Evolutionary conservation across 2,113 vertebrate genomes (phyloP), one percentile per base, ranked within the genome.

Genomic region (Callipepla californica): DNA sequence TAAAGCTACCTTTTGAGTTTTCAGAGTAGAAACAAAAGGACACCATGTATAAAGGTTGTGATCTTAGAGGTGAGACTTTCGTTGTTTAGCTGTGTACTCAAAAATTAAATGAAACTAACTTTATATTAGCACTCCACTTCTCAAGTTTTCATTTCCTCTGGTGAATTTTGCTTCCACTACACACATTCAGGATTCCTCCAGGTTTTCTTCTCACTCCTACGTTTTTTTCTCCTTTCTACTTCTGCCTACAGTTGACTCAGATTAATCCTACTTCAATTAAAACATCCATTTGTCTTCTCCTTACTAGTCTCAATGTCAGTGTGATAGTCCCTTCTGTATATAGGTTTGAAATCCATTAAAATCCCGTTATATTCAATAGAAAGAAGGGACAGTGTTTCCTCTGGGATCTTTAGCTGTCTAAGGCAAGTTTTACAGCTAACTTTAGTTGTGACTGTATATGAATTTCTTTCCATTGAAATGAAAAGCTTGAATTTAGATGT

Each of bases 61-160:
- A 72, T 79, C 78, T 85, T 6, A 2, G 58, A 79, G 23, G 62
- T 76, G 69, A 78, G 76, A 79, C 66, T 75, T 78, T 5, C 47
- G 42, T 82, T 91, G 55, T 91, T 89, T 89, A n/a, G n/a, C 32
- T 85, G 34, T 9, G 2, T 79, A 55, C 47, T 76, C 62, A 62
- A 75, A 95, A 86, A 34, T 62, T 67, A 25, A 87, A 69, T 38
- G 38, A 92, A 95, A 89, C 12, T 55, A 82, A 59, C 59, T 73
- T 85, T 87, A 53, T 42, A 3, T 66, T 68, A 53, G n/a, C 16
- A 75, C n/a, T 68, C 32, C 4, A 44, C 38, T 76, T 32, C 47
- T 55, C 30, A 38, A 40, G 21, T 23, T 76, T 44, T 74, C 55
- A 22, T 65, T 42, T 86, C 21, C 32, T 79, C 32, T n/a, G 12